Evolutionary conservation across 2,113 vertebrate species (phyloP).

Genomic region (Paratilapia polleni): DNA sequence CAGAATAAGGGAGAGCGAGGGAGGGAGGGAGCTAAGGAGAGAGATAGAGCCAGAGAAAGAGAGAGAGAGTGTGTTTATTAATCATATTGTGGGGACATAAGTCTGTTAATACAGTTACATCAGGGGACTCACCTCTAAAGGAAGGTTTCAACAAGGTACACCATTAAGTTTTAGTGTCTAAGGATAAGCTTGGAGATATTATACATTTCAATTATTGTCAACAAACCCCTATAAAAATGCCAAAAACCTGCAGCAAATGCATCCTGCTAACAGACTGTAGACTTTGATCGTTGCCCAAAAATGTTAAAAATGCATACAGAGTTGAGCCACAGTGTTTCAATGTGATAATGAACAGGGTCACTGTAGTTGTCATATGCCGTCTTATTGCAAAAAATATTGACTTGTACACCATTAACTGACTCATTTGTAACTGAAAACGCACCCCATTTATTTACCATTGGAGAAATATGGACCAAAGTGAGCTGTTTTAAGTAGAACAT

Average conservation of each 20-base stretch:
- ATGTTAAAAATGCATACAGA: not conserved
- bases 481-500: not conserved
- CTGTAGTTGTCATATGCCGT: not conserved
- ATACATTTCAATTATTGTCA: not conserved
- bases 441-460: not conserved
- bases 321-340: not conserved
- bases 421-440: not conserved
- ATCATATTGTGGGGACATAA: constrained; percentile 44
- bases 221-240: not conserved
- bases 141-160: constrained; percentile 10
- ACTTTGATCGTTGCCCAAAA: not conserved
- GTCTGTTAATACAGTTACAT: constrained; percentile 32
- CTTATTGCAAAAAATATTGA: not conserved
- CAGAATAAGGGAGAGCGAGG: constrained; percentile 61
- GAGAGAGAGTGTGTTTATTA: constrained; percentile 17
- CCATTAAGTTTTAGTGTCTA: not conserved
- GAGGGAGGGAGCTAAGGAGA: constrained; percentile 28
- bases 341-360: not conserved
- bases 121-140: constrained; percentile 5
- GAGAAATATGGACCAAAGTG: not conserved
- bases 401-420: not conserved
- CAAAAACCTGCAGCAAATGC: not conserved
- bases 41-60: constrained; percentile 21
- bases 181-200: not conserved
- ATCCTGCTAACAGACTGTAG: not conserved